Evolutionary conservation across 2,797 vertebrate genomes (phyloP).

Genomic region (Myotis pilosus): DNA sequence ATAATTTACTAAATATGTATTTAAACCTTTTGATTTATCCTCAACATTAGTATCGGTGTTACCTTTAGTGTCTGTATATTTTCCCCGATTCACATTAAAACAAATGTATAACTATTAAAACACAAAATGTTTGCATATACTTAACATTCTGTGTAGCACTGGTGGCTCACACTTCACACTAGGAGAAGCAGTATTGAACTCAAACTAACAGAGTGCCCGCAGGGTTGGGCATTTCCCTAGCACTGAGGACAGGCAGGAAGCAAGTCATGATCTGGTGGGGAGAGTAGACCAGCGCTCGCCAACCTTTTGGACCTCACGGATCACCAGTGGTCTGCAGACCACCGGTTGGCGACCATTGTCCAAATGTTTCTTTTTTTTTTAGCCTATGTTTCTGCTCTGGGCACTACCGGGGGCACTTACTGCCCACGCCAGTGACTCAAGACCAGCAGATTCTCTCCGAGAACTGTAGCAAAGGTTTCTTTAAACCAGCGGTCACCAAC

Average conservation of each 20-base stretch:
- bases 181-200: background rate
- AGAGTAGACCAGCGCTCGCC: background rate
- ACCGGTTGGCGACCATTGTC: no score
- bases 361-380: no score
- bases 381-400: no score
- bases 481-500: background rate
- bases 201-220: background rate
- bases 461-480: no score
- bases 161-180: accelerated
- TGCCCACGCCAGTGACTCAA: no score
- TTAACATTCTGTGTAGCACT: background rate
- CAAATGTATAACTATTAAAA: background rate
- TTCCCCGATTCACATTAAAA: background rate
- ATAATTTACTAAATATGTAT: background rate
- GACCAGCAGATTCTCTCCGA: no score
- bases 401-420: no score
- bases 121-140: background rate
- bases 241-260: background rate
- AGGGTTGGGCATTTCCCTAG: background rate
- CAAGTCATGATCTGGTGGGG: background rate
- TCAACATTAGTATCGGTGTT: background rate
- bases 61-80: background rate
- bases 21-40: background rate
- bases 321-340: no score
- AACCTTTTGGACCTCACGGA: no score